Percentiles rank a stretch among this genome's conserved stretches.
Evolutionary conservation across 2,888 invertebrate species (phyloP).

Genomic region (Apeira syringaria): DNA sequence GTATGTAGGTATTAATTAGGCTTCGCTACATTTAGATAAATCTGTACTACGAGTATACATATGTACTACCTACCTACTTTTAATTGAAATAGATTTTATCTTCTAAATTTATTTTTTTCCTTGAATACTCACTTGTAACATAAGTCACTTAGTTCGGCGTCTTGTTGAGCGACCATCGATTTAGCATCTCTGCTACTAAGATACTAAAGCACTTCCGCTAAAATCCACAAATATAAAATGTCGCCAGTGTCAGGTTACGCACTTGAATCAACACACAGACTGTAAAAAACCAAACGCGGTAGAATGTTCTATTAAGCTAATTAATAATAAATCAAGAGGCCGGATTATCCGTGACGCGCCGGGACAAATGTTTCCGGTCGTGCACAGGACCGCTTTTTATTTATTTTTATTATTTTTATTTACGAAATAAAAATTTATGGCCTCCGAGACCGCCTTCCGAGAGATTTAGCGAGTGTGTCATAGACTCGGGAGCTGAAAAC

Average conservation of each 20-base stretch:
- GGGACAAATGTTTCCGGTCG: constrained; percentile 80
- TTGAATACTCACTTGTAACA: no score
- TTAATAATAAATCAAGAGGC: constrained; percentile 79
- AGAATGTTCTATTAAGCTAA: constrained; percentile 65
- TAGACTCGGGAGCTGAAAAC: constrained; percentile 72
- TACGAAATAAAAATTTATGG: constrained; percentile 79
- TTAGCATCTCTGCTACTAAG: no score
- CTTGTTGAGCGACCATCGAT: no score
- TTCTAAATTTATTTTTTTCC: no score
- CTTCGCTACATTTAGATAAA: no score
- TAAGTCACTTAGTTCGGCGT: no score
- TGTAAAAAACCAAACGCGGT: constrained; percentile 42
- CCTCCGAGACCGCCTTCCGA: constrained; percentile 74
- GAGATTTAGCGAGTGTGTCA: constrained; percentile 80
- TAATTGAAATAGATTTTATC: no score
- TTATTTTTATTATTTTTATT: constrained; percentile 81
- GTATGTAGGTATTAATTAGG: no score
- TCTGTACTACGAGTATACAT: no score
- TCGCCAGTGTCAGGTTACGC: constrained; percentile 9
- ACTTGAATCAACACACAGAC: constrained; percentile 27
- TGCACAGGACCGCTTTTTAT: constrained; percentile 63
- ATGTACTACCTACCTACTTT: no score
- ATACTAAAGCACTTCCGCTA: not conserved
- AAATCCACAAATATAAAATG: not conserved
- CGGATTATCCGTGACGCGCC: constrained; percentile 74